These are phyloP conservation scores for Parazoanthus atlanticus DNA, from an alignment of 92 coral and sea anemone genomes.

Conservation along the genomic window DNA sequence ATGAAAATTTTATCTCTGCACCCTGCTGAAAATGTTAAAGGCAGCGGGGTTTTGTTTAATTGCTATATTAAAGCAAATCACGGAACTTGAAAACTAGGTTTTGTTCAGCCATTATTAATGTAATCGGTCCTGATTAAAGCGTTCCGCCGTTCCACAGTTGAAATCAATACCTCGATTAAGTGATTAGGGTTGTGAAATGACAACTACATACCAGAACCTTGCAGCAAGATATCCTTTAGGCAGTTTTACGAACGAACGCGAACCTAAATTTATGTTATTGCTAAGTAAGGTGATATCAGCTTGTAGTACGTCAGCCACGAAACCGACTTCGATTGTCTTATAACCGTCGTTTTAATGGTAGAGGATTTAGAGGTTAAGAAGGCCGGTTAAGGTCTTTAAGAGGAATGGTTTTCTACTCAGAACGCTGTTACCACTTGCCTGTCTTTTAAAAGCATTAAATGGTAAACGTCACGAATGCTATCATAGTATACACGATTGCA, in stretches of 20 bases:
- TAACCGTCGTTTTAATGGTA: not conserved
- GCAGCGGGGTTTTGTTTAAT: not conserved
- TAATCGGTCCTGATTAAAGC: not conserved
- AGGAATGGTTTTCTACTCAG: not conserved
- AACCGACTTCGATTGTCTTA: not conserved
- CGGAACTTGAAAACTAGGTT: not conserved
- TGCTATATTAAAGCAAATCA: not conserved
- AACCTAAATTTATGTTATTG: not conserved
- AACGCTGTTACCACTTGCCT: not conserved
- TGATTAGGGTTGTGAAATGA: not conserved
- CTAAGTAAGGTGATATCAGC: not conserved
- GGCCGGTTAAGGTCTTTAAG: not conserved
- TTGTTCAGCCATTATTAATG: not conserved
- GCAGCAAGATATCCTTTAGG: not conserved
- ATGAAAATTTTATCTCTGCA: conserved; percentile 1
- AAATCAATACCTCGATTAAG: conserved; percentile 11
- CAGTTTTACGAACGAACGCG: not conserved
- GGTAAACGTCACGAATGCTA: not conserved
- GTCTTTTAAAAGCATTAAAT: not conserved
- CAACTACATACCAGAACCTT: not conserved
- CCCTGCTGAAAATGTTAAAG: conserved; percentile 28
- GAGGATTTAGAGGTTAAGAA: not conserved
- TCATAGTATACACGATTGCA: not conserved
- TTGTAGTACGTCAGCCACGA: not conserved
- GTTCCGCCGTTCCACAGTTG: not conserved